Conservation (phyloP, 2,888 invertebrate species). For the Ochropleura plecta region DNA sequence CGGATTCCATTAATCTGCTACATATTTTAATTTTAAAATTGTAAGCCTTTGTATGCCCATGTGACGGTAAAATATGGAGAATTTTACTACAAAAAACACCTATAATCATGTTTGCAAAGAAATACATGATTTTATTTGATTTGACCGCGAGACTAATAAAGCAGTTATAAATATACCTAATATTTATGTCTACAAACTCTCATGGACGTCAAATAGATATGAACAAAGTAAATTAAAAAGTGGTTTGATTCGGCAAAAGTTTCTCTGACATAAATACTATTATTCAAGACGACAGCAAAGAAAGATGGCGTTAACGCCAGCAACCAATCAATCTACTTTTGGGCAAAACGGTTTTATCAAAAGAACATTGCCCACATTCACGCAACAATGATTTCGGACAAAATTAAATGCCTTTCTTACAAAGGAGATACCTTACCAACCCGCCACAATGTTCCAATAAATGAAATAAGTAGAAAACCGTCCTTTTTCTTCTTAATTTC, state of each 20-base stretch:
- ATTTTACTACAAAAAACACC: too few relatives aligned
- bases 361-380: constrained; percentile 20
- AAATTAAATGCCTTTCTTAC: constrained; percentile 34
- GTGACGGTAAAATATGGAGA: too few relatives aligned
- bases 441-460: not conserved
- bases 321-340: constrained; percentile 14
- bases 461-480: constrained; percentile 7
- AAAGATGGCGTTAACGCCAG: not conserved
- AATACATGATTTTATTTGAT: too few relatives aligned
- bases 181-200: too few relatives aligned
- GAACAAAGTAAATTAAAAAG: too few relatives aligned
- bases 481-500: constrained; percentile 16
- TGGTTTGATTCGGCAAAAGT: not conserved
- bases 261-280: not conserved
- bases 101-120: too few relatives aligned
- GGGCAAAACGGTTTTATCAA: constrained; percentile 26
- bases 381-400: constrained; percentile 31
- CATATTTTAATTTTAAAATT: too few relatives aligned
- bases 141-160: too few relatives aligned
- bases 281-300: not conserved
- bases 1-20: too few relatives aligned
- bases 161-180: too few relatives aligned
- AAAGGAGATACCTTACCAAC: not conserved
- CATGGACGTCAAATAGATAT: too few relatives aligned
- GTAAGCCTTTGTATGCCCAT: too few relatives aligned